phyloP scores from a whole-genome alignment of 1,140 invertebrate species.

The Alviniconcha marisindica region DNA sequence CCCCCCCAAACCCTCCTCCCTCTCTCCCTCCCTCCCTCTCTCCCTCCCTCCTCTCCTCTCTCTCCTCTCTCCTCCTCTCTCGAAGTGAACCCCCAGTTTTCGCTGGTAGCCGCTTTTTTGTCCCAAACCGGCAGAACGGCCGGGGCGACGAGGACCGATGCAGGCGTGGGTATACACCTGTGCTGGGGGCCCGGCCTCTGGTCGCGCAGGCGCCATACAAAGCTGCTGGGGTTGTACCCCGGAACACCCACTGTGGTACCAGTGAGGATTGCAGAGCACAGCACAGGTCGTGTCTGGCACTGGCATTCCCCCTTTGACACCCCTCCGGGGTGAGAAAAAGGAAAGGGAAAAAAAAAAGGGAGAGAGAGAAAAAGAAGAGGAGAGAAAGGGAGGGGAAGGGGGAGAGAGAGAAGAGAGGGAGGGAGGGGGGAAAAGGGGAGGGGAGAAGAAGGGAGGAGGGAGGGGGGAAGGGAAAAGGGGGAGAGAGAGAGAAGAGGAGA shows the following conservation, averaged over 20 bases:
- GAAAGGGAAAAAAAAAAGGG: neutral
- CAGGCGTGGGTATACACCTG: too few species aligned
- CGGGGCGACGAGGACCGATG: too few species aligned
- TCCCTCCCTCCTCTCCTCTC: too few species aligned
- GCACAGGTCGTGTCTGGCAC: too few species aligned
- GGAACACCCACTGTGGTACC: neutral
- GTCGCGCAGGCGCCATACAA: neutral
- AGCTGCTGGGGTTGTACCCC: neutral
- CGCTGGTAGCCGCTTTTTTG: too few species aligned
- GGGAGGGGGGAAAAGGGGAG: neutral
- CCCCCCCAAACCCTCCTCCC: too few species aligned
- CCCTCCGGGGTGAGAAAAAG: too few species aligned
- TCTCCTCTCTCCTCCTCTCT: too few species aligned
- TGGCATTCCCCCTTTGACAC: neutral
- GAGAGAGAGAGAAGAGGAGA: neutral
- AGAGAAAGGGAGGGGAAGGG: neutral
- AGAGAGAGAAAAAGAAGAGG: neutral
- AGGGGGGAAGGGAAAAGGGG: neutral
- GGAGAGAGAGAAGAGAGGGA: neutral
- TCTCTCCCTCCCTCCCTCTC: too few species aligned
- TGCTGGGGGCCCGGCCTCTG: neutral
- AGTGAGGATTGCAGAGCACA: neutral
- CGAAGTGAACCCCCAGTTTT: too few species aligned
- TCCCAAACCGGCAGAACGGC: too few species aligned
- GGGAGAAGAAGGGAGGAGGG: neutral